These are phyloP conservation scores for Tragelaphus scriptus DNA, from an alignment of 2,113 vertebrate species.

Conservation along the genomic window DNA sequence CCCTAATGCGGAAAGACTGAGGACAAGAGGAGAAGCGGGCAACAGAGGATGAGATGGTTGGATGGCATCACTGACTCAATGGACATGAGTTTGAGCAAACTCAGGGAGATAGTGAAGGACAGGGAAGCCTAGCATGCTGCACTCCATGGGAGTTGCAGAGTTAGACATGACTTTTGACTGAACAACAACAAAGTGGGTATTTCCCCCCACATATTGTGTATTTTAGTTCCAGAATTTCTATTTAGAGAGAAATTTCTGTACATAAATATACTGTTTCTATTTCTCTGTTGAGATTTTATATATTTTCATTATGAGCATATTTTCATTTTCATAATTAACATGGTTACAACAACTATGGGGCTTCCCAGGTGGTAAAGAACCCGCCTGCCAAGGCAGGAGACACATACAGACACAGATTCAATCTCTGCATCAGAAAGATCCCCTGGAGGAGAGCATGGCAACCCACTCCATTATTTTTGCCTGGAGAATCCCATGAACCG, in stretches of 20 bases:
- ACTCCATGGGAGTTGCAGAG: neutral
- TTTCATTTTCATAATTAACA: neutral
- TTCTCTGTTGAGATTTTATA: neutral
- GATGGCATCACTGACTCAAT: neutral
- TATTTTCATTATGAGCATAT: neutral
- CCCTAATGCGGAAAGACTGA: neutral
- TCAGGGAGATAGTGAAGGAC: neutral
- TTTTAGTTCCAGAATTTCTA: neutral
- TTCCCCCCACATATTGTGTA: neutral
- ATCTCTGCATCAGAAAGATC: neutral
- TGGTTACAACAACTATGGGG: neutral
- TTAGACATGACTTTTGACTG: neutral
- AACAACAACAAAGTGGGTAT: neutral
- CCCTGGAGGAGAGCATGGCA: neutral
- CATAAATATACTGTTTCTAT: neutral
- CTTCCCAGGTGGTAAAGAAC: neutral
- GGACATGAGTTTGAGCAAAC: neutral
- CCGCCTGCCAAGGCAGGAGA: neutral
- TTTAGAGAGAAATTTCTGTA: neutral
- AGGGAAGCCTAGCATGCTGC: neutral
- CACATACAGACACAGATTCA: neutral
- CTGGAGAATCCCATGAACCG: neutral
- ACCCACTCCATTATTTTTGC: neutral
- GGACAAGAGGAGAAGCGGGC: neutral
- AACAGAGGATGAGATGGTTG: neutral